Base-by-base conservation (phyloP, 1,140 invertebrate genomes). In the Chrysopa pallens region DNA sequence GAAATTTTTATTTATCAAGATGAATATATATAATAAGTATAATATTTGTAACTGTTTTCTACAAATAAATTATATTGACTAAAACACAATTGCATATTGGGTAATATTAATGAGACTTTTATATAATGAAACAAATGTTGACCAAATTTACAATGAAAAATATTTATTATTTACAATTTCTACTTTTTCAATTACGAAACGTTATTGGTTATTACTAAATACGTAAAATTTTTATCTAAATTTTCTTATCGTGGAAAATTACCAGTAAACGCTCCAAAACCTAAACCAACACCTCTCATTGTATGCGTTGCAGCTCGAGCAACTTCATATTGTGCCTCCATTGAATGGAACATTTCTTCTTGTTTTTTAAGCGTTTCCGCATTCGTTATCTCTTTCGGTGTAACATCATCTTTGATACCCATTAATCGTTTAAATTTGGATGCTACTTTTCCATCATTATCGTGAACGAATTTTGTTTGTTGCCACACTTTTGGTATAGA, bases 381-480 rank as follows among this genome's bases (percentile, higher is more conserved):
- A 31, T 63, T 56, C 14, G 42, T 45, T 2, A 36, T 49, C 9
- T 55, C 55, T 17, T 48, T 40, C 1, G 48, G 38, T 6, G 51
- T 51, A 4, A 59, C 49, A 17, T 63, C 38, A 14, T 73, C 71
- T 60, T 84, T 91, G 38, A 95, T 93, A 35, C 92, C 92, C 91
- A 96, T 95, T 8, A 96, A 64, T 48, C 91, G 72, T 62, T 91
- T 85, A 61, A 95, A 96, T 64, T 96, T 96, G n/a, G 80, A 86
- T 1, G 84, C 80, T 44, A 90, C 80, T 66, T 87, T 80, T 17
- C 57, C 88, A 64, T 93, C 90, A 29, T 79, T 72, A 64, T 93
- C 89, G 54, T 88, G 77, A 0, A 83, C 76, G 60, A 94, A 91
- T 23, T 78, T 80, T 0, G 85, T 78, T 27, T 80, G 76, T 47